Evolutionary conservation across 64 coral and sea anemone genomes (phyloP).

Genomic region (Actinia equina): DNA sequence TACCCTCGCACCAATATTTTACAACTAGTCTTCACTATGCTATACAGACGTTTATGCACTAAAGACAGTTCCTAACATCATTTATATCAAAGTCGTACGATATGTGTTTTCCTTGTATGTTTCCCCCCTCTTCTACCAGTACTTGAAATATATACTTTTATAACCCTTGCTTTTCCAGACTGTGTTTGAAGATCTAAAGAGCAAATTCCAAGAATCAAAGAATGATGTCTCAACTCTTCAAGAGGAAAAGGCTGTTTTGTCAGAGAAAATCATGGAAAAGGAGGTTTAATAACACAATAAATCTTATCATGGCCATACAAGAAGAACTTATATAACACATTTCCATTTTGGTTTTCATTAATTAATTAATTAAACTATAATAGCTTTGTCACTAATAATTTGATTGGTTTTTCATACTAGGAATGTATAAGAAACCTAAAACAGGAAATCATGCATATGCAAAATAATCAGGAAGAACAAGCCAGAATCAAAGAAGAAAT

Average conservation of each 20-base stretch:
- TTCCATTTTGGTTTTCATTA: no score
- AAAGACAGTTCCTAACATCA: no score
- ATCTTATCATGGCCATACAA: not conserved
- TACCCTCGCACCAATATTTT: no score
- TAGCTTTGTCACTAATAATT: not conserved
- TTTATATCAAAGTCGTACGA: no score
- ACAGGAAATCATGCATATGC: slow-evolving; percentile 19
- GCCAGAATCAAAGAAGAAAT: slow-evolving; percentile 26
- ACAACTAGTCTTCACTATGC: no score
- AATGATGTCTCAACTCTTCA: not conserved
- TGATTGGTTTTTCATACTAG: not conserved
- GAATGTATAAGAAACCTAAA: slow-evolving; percentile 34
- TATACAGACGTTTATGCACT: no score
- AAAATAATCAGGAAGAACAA: slow-evolving; percentile 20
- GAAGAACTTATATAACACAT: no score
- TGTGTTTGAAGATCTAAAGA: not conserved
- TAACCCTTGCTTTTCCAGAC: not conserved
- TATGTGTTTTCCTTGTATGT: not conserved
- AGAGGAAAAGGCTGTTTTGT: not conserved
- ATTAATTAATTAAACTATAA: not conserved
- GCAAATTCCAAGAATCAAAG: not conserved
- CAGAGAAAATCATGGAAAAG: not conserved
- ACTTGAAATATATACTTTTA: no score
- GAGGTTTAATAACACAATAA: not conserved
- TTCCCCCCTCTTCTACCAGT: no score